phyloP scores from a whole-genome alignment of 30 jellyfish, hydroid and myxozoan genomes.

The Turritopsis rubra region DNA sequence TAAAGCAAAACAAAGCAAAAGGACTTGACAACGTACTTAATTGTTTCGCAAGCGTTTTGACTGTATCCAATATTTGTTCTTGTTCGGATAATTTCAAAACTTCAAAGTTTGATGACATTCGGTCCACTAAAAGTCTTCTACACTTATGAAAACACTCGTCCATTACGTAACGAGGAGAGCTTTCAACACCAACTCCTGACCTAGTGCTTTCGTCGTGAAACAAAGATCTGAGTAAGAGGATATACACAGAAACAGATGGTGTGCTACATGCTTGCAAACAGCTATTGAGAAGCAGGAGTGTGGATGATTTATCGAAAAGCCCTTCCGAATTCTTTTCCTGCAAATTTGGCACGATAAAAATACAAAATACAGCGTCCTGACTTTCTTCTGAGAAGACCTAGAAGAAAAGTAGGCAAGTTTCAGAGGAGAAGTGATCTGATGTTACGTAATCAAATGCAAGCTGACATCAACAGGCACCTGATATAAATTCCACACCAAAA shows the following conservation, averaged over 20 bases:
- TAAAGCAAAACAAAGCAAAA: no score
- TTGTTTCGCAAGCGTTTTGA: not conserved
- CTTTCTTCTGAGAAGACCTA: not conserved
- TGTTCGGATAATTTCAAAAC: not conserved
- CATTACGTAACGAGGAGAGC: not conserved
- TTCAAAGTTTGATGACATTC: not conserved
- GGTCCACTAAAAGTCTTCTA: not conserved
- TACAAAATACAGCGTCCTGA: not conserved
- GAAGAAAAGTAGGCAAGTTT: not conserved
- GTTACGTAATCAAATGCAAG: no score
- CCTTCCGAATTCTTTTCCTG: not conserved
- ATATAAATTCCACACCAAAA: no score
- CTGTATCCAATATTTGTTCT: not conserved
- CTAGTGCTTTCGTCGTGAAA: no score
- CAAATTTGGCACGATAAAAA: not conserved
- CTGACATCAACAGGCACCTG: no score
- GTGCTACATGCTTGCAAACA: not conserved
- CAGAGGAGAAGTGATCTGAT: not conserved
- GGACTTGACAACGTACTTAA: not conserved
- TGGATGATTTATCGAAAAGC: not conserved
- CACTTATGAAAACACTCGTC: not conserved
- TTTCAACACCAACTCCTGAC: no score
- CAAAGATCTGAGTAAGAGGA: not conserved
- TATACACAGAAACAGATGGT: not conserved
- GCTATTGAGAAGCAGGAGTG: not conserved